These are phyloP conservation scores for Phania funesta DNA, from an alignment of 2,888 invertebrate species.

Conservation along the genomic window DNA sequence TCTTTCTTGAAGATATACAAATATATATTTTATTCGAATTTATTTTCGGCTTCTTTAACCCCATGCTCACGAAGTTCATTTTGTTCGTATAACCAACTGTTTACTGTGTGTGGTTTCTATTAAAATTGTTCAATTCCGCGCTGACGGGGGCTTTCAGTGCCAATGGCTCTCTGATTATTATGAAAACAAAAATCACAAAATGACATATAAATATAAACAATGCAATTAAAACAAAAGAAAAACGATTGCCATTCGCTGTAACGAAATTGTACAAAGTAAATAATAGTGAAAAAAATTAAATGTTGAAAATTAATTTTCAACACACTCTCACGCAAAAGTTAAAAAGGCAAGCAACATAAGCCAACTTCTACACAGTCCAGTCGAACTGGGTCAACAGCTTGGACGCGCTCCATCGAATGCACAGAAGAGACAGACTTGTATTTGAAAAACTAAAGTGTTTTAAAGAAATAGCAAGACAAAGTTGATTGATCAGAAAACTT, in stretches of 20 bases:
- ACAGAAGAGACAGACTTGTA: constrained; percentile 25
- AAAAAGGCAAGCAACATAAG: constrained; percentile 48
- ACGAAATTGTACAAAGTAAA: constrained; percentile 9
- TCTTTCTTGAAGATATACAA: too few relatives aligned
- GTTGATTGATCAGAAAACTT: constrained; percentile 32
- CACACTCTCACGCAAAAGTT: constrained; percentile 36
- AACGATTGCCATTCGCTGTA: constrained; percentile 49
- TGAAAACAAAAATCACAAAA: constrained; percentile 17
- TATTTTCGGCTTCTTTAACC: too few relatives aligned
- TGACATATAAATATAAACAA: constrained; percentile 15
- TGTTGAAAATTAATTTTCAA: constrained; percentile 34
- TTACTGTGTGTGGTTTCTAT: too few relatives aligned
- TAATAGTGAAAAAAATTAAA: constrained; percentile 32
- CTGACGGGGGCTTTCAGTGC: too few relatives aligned
- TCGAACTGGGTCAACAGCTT: constrained; percentile 67
- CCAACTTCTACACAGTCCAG: constrained; percentile 50
- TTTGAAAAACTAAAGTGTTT: constrained; percentile 15
- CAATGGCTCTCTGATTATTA: neutral
- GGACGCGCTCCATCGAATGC: constrained; percentile 54
- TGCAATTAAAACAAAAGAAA: constrained; percentile 35
- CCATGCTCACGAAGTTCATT: too few relatives aligned
- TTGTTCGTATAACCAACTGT: too few relatives aligned
- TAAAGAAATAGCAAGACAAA: neutral
- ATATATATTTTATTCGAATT: too few relatives aligned
- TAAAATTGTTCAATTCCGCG: too few relatives aligned